Evolutionary conservation across 2,113 vertebrate genomes (phyloP).

Genomic region (Hippocampus guttulatus): DNA sequence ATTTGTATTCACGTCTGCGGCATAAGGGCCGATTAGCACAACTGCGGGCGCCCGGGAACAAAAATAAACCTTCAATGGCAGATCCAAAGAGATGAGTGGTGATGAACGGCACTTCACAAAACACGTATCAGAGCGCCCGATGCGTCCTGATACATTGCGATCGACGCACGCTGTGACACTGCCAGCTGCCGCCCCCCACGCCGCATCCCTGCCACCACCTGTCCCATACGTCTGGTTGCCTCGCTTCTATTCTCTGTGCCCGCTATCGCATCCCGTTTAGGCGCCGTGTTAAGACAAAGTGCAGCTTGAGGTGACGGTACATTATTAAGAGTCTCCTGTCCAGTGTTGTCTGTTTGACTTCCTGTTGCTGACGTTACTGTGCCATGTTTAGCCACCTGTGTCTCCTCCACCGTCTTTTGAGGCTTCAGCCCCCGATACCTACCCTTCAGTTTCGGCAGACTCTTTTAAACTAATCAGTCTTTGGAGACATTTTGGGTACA

Average conservation of each 20-base stretch:
- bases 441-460: background rate
- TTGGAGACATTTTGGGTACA: background rate
- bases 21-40: background rate
- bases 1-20: background rate
- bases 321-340: constrained; percentile 35
- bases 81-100: background rate
- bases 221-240: constrained; percentile 45
- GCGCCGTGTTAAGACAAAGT: constrained; percentile 46
- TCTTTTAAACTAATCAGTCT: background rate
- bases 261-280: constrained; percentile 44
- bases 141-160: constrained; percentile 27
- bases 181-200: constrained; percentile 9
- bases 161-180: constrained; percentile 32
- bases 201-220: constrained; percentile 42
- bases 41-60: background rate
- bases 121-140: background rate
- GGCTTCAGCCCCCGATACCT: background rate
- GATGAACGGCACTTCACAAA: background rate
- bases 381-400: background rate
- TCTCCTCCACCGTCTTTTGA: background rate
- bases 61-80: background rate
- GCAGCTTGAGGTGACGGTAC: constrained; percentile 19
- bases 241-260: constrained; percentile 53
- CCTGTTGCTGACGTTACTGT: background rate
- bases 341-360: constrained; percentile 9